Evolutionary conservation across 2,797 vertebrate species (phyloP).

Genomic region (Epinephelus coioides): DNA sequence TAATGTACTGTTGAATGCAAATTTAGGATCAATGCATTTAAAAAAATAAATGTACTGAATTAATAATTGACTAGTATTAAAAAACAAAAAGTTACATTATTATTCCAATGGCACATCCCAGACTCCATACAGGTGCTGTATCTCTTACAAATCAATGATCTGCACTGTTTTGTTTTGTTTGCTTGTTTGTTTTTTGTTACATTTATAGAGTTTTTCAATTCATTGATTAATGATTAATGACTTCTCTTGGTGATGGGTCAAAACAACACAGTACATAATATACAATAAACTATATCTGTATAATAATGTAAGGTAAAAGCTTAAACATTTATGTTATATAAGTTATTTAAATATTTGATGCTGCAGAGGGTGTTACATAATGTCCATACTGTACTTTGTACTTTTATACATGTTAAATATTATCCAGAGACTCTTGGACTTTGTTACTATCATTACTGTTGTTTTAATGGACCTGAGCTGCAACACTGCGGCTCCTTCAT

Average conservation of each 20-base stretch:
- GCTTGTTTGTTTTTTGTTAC: too few relatives aligned
- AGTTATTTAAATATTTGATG: background rate
- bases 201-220: too few relatives aligned
- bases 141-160: too few relatives aligned
- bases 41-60: background rate
- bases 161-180: too few relatives aligned
- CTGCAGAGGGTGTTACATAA: background rate
- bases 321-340: too few relatives aligned
- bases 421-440: background rate
- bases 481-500: background rate
- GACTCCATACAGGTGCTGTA: too few relatives aligned
- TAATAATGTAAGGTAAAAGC: background rate
- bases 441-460: background rate
- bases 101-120: too few relatives aligned
- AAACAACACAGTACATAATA: background rate
- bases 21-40: background rate
- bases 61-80: too few relatives aligned
- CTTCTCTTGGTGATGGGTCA: too few relatives aligned
- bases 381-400: background rate
- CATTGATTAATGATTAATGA: too few relatives aligned
- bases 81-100: too few relatives aligned
- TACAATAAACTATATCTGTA: background rate
- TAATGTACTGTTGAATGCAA: too few relatives aligned
- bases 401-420: conserved; percentile 1
- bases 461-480: background rate